phyloP scores from a whole-genome alignment of 2,888 invertebrate species.

The Gortyna flavago region DNA sequence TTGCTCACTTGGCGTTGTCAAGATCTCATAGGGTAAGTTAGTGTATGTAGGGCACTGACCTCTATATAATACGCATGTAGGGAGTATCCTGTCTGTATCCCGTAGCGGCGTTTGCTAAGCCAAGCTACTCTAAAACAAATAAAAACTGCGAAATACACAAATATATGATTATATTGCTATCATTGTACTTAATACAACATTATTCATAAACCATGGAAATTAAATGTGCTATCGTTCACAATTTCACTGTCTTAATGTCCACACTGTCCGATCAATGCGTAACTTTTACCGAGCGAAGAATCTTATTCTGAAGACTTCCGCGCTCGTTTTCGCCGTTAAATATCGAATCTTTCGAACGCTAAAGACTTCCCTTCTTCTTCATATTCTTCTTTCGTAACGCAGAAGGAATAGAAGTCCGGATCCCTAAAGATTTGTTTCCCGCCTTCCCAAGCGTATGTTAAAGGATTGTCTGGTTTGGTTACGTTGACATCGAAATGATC shows the following conservation, averaged over 20 bases:
- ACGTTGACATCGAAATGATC: slow-evolving; percentile 94
- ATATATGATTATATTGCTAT: slow-evolving; percentile 43
- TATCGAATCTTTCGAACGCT: slow-evolving; percentile 90
- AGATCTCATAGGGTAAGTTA: background rate
- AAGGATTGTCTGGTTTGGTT: slow-evolving; percentile 91
- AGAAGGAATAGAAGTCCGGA: slow-evolving; percentile 92
- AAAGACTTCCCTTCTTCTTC: slow-evolving; percentile 94
- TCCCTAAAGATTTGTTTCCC: slow-evolving; percentile 94
- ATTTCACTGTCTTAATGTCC: slow-evolving; percentile 55
- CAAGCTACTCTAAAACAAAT: background rate
- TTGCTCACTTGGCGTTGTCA: background rate
- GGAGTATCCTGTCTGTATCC: too few species aligned
- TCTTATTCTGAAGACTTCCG: slow-evolving; percentile 78
- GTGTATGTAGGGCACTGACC: background rate
- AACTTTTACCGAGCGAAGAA: slow-evolving; percentile 77
- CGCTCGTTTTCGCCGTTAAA: slow-evolving; percentile 86
- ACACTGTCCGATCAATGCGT: slow-evolving; percentile 25
- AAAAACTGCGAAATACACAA: slow-evolving; percentile 19
- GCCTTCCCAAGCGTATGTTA: slow-evolving; percentile 97
- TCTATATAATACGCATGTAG: too few species aligned
- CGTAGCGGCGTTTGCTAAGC: background rate
- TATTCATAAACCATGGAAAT: slow-evolving; percentile 22
- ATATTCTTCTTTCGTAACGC: slow-evolving; percentile 96
- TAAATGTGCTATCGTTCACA: slow-evolving; percentile 44
- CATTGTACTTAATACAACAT: slow-evolving; percentile 32